phyloP scores from a whole-genome alignment of 2,797 vertebrate genomes.

The Brotula barbata region DNA sequence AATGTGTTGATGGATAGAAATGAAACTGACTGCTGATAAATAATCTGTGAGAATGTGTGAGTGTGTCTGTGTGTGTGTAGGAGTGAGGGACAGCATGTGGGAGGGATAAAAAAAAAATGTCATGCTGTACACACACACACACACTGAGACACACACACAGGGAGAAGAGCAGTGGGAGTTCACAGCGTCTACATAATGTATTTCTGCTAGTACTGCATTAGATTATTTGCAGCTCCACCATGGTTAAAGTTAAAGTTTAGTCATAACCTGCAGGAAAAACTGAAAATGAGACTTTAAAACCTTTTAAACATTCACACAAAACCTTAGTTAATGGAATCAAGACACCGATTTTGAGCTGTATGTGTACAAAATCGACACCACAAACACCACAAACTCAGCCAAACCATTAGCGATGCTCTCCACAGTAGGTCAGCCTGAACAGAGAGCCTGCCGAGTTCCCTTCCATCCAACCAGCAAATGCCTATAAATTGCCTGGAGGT shows the following conservation, averaged over 20 bases:
- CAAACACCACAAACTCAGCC: too few species aligned
- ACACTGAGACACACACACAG: too few species aligned
- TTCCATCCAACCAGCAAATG: conserved; percentile 52
- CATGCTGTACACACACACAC: neutral
- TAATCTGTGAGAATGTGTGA: conserved; percentile 8
- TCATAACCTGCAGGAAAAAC: too few species aligned
- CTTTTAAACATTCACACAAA: too few species aligned
- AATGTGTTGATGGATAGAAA: conserved; percentile 17
- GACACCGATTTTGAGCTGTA: too few species aligned
- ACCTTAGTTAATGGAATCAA: too few species aligned
- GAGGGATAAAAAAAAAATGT: conserved; percentile 15
- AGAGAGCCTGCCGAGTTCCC: conserved; percentile 36
- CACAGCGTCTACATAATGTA: neutral
- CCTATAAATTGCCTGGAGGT: conserved; percentile 34
- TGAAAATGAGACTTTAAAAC: too few species aligned
- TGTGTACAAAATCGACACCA: too few species aligned
- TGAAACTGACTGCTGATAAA: conserved; percentile 28
- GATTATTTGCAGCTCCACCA: too few species aligned
- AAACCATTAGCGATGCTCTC: conserved; percentile 43
- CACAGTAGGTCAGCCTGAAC: conserved; percentile 35
- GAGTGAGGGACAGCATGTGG: conserved; percentile 17
- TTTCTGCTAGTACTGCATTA: neutral
- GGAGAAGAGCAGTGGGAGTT: neutral
- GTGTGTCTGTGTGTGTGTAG: neutral
- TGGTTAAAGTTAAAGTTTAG: too few species aligned